Evolutionary conservation across 2,113 vertebrate species (phyloP).

Genomic region (Pseudorasbora parva): DNA sequence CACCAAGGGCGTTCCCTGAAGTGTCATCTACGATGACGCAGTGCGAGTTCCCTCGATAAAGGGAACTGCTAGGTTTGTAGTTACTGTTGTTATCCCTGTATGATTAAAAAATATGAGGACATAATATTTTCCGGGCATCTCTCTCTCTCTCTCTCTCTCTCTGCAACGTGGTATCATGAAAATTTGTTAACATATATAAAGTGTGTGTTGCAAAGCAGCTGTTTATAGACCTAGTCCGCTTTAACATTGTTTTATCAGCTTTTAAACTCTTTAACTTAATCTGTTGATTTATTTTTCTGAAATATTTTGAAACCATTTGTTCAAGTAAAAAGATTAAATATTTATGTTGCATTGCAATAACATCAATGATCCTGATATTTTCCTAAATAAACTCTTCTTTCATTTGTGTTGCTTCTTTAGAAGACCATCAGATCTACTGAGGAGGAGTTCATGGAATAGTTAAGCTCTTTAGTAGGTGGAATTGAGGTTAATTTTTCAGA

Average conservation of each 20-base stretch:
- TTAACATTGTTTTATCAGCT: background rate
- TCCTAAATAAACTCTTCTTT: background rate
- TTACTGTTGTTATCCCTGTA: too few species aligned
- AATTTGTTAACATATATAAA: too few species aligned
- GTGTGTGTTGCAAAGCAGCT: too few species aligned
- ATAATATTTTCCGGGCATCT: too few species aligned
- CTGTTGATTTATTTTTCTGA: background rate
- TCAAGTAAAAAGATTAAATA: background rate
- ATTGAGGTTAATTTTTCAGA: background rate
- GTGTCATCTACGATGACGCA: too few species aligned
- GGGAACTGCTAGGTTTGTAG: too few species aligned
- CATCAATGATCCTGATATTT: background rate
- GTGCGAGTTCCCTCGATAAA: too few species aligned
- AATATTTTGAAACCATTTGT: background rate
- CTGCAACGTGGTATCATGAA: too few species aligned
- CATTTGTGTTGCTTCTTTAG: background rate
- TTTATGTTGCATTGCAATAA: background rate
- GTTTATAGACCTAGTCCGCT: too few species aligned
- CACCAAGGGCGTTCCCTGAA: too few species aligned
- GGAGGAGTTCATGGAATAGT: background rate
- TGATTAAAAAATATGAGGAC: too few species aligned
- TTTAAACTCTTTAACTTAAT: background rate
- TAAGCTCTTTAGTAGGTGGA: background rate
- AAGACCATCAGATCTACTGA: background rate
- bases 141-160: too few species aligned